phyloP scores from a whole-genome alignment of 92 coral and sea anemone genomes.

The Phymanthus crucifer region DNA sequence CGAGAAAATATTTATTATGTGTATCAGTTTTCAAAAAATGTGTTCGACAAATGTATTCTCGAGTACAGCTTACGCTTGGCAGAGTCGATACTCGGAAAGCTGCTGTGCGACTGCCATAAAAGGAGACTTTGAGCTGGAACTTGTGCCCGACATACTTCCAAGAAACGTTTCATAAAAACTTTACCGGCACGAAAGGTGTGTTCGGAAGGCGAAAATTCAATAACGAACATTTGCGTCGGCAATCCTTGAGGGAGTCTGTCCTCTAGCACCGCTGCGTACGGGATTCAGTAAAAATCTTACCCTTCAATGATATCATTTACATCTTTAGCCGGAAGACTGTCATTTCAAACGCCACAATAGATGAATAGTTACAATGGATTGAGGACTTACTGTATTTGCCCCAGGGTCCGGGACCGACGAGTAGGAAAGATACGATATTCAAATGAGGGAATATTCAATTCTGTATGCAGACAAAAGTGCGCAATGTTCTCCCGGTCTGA shows the following conservation, averaged over 20 bases:
- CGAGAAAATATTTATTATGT: not conserved
- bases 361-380: not conserved
- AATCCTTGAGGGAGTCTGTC: no score
- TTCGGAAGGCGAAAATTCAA: no score
- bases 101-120: no score
- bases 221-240: no score
- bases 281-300: no score
- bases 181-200: no score
- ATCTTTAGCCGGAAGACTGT: not conserved
- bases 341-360: not conserved
- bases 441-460: not conserved
- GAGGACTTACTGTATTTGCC: not conserved
- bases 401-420: not conserved
- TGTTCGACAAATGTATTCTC: not conserved
- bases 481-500: not conserved
- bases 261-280: no score
- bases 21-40: not conserved
- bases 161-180: no score
- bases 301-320: not conserved
- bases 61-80: no score
- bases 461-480: not conserved
- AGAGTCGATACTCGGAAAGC: no score
- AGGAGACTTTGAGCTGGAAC: no score
- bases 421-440: not conserved
- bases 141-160: no score